phyloP scores from a whole-genome alignment of 1,140 invertebrate genomes.

The Hyles euphorbiae region DNA sequence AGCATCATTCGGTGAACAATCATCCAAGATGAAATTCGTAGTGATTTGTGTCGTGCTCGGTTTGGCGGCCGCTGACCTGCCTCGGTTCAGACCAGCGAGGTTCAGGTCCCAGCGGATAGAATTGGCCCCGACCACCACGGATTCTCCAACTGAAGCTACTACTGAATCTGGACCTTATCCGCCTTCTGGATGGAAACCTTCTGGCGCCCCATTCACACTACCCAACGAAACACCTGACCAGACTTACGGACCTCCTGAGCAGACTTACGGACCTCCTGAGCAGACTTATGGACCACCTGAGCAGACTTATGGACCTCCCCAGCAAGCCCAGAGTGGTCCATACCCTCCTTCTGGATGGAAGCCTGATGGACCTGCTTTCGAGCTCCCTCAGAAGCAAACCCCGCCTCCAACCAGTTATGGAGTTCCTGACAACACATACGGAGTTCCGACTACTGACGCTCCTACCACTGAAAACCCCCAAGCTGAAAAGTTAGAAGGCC shows the following conservation, averaged over 20 bases:
- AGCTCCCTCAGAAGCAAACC: constrained; percentile 37
- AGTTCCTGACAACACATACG: constrained; percentile 46
- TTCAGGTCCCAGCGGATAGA: constrained; percentile 56
- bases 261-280: constrained; percentile 37
- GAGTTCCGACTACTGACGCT: constrained; percentile 36
- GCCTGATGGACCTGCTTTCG: constrained; percentile 43
- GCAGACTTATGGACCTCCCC: constrained; percentile 37
- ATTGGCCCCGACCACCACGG: constrained; percentile 53
- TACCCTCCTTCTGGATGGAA: constrained; percentile 61
- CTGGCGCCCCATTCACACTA: constrained; percentile 54
- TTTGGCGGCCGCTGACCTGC: constrained; percentile 46
- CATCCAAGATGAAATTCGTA: constrained; percentile 46
- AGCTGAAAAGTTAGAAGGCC: constrained; percentile 50
- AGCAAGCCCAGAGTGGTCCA: constrained; percentile 25
- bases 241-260: constrained; percentile 40
- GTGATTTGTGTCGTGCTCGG: constrained; percentile 38
- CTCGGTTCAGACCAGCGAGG: constrained; percentile 63
- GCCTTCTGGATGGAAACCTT: constrained; percentile 64
- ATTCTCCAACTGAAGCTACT: constrained; percentile 40
- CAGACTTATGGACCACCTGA: constrained; percentile 37
- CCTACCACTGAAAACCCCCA: constrained; percentile 46
- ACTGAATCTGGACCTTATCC: constrained; percentile 43
- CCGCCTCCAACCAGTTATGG: constrained; percentile 53
- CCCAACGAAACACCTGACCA: constrained; percentile 37
- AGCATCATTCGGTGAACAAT: constrained; percentile 36